A percentile compares a stretch with the other conserved stretches of the same genome.
phyloP scores from a whole-genome alignment of 2,797 vertebrate species.

The Phrynocephalus forsythii region DNA sequence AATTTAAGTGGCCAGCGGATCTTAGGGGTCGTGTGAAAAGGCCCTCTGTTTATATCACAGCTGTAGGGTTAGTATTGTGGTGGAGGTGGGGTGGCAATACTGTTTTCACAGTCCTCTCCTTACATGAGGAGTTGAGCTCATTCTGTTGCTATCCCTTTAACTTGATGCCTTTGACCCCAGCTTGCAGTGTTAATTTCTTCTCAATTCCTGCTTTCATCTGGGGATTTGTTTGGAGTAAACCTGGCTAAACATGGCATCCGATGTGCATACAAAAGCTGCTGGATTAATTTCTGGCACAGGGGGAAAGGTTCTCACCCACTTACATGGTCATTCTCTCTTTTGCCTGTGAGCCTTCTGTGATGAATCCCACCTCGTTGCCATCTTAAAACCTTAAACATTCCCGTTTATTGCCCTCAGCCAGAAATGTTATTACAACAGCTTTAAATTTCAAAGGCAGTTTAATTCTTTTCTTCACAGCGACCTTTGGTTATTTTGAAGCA shows the following conservation, averaged over 20 bases:
- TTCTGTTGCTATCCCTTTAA: neutral
- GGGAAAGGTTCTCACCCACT: neutral
- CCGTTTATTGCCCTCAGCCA: neutral
- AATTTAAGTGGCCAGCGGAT: too few species aligned
- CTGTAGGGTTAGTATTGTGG: neutral
- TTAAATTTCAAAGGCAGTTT: constrained; percentile 30
- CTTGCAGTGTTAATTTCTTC: neutral
- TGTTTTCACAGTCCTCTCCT: neutral
- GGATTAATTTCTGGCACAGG: neutral
- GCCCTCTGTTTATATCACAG: too few species aligned
- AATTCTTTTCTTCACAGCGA: constrained; percentile 16
- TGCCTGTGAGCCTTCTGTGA: neutral
- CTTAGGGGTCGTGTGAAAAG: too few species aligned
- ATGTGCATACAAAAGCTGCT: neutral
- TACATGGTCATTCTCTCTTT: neutral
- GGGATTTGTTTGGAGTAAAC: neutral
- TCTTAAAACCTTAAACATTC: constrained; percentile 16
- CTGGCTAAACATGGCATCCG: neutral
- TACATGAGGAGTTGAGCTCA: neutral
- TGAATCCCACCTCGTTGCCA: constrained; percentile 8
- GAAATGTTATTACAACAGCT: constrained; percentile 19
- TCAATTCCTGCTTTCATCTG: neutral
- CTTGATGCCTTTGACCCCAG: neutral
- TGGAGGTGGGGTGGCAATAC: neutral
- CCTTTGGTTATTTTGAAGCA: constrained; percentile 20